Evolutionary conservation across 1,140 invertebrate genomes (phyloP), one percentile per base, ranked within the genome.

Genomic region (Mizuhopecten yessoensis): DNA sequence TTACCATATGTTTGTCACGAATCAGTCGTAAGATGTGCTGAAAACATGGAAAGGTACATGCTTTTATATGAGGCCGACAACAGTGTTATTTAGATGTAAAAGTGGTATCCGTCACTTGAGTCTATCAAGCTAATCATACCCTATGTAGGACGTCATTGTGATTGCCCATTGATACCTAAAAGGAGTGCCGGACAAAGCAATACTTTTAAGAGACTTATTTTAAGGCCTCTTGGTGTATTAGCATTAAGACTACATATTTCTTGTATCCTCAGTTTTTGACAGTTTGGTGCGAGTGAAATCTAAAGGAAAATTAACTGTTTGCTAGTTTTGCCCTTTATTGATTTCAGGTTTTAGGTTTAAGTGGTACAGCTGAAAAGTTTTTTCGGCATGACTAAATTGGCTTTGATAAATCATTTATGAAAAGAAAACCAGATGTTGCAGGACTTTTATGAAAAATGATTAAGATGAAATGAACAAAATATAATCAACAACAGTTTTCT

Each of bases 21-120:
- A n/a, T 75, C 20, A 75, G 57, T 29, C 57, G 57, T 75, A 75
- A 75, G 57, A 75, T 75, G 57, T 75, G 57, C 23, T 75, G 57
- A 29, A 75, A 75, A 75, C 57, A 17, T 75, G 9, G 3, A 0
- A 75, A 75, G 57, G 9, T 7, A 75, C 57, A 75, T 29, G 23
- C 57, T 75, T 75, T 75, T n/a, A 75, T 75, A n/a, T 75, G 9
- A 17, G 57, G 15, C 57, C 57, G 29, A n/a, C 57, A n/a, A 75
- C 57, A 29, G 57, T 75, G 57, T 75, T 29, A 75, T 75, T 75
- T 75, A 3, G 57, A 75, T 75, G 57, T 75, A 7, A 49, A 20
- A 75, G 57, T n/a, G n/a, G n/a, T 75, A 75, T 17, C 57, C 57
- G n/a, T 75, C 17, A 17, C 42, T 17, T n/a, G 13, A 45, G 42